phyloP scores from a whole-genome alignment of 2,113 vertebrate species.

The Aphelocoma coerulescens region DNA sequence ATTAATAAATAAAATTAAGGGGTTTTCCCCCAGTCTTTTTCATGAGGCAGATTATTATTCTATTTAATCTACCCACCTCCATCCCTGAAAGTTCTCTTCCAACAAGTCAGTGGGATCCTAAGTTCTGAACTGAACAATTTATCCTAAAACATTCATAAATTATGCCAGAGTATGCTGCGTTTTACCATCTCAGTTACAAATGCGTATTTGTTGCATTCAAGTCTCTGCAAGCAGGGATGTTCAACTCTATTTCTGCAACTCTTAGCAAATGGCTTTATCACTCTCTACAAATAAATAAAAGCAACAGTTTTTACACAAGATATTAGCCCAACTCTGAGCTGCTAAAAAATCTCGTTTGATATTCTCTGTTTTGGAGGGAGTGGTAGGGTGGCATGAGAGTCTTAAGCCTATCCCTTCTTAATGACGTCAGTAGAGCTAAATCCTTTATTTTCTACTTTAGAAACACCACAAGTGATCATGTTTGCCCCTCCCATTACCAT shows the following conservation, averaged over 20 bases:
- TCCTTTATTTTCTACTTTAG: not conserved
- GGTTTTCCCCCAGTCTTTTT: not conserved
- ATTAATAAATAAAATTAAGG: not conserved
- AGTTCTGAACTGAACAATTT: not conserved
- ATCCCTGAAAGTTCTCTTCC: not conserved
- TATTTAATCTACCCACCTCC: not conserved
- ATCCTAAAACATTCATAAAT: not conserved
- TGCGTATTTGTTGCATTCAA: rapidly evolving
- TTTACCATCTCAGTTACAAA: not conserved
- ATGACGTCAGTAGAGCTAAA: not conserved
- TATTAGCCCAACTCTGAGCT: not conserved
- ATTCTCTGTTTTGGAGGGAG: not conserved
- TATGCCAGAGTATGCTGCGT: not conserved
- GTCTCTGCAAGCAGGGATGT: not conserved
- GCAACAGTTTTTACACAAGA: not conserved
- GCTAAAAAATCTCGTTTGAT: not conserved
- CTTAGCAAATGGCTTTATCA: not conserved
- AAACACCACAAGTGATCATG: not conserved
- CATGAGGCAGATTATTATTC: not conserved
- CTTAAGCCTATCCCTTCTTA: not conserved
- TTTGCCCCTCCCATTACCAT: not conserved
- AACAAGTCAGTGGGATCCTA: not conserved
- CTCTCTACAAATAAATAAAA: not conserved
- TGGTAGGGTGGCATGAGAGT: not conserved
- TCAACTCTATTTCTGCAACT: not conserved